Evolutionary conservation across 23 tunicate species (phyloP).

Genomic region (Phallusia fumigata): DNA sequence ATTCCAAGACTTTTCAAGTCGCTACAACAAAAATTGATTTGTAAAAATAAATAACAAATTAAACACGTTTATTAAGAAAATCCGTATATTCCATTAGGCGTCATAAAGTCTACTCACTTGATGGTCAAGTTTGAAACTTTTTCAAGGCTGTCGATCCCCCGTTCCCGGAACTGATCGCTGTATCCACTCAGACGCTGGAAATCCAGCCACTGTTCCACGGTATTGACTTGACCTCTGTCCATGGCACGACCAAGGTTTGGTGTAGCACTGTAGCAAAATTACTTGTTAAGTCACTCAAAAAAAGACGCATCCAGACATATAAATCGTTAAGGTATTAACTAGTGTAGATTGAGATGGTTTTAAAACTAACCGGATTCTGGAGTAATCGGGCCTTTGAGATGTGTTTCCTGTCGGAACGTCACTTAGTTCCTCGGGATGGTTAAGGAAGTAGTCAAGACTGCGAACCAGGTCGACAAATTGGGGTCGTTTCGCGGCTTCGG

Average conservation of each 20-base stretch:
- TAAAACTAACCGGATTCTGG: background rate
- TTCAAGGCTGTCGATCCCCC: conserved; percentile 64
- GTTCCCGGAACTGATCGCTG: conserved; percentile 44
- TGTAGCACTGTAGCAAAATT: conserved; percentile 31
- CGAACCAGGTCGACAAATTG: conserved; percentile 44
- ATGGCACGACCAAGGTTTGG: conserved; percentile 59
- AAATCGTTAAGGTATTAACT: background rate
- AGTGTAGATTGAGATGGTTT: background rate
- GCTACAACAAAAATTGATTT: conserved; percentile 21
- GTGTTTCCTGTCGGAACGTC: background rate
- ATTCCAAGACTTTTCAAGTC: conserved; percentile 70
- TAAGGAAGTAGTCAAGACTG: conserved; percentile 40
- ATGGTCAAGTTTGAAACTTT: conserved; percentile 70
- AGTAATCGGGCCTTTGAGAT: background rate
- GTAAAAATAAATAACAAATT: background rate
- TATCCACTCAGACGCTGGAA: conserved; percentile 51
- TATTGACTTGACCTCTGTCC: conserved; percentile 35
- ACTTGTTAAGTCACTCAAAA: background rate
- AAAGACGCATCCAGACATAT: background rate
- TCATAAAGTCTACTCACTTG: conserved; percentile 27
- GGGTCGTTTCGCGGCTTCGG: conserved; percentile 71
- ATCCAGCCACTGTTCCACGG: conserved; percentile 57
- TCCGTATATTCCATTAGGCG: background rate
- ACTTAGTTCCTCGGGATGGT: conserved; percentile 29
- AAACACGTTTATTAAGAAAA: background rate